A percentile compares a stretch with the other conserved stretches of the same genome.
Evolutionary conservation across 2,888 invertebrate genomes (phyloP).

Genomic region (Harmothoe impar): DNA sequence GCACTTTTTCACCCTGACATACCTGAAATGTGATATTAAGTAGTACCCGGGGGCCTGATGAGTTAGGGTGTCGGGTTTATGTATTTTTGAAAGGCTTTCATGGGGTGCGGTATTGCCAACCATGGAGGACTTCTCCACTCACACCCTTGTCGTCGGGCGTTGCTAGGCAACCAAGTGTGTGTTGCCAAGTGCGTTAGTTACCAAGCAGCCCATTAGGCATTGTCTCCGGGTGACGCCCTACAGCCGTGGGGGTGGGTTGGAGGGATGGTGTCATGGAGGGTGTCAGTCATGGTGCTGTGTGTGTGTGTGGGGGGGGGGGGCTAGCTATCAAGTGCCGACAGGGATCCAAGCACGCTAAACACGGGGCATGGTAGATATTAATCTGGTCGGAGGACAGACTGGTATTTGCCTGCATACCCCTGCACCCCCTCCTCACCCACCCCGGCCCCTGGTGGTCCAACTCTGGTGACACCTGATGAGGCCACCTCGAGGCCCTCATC

Average conservation of each 20-base stretch:
- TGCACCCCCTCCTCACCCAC: neutral
- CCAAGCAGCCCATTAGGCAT: neutral
- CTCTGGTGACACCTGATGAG: slow-evolving; percentile 19
- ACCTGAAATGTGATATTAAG: no score
- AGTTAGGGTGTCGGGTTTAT: no score
- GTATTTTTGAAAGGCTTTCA: no score
- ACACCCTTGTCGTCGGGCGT: neutral
- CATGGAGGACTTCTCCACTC: no score
- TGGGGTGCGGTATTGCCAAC: no score
- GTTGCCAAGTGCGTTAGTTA: neutral
- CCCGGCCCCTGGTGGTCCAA: neutral
- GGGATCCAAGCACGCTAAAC: neutral
- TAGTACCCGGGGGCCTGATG: no score
- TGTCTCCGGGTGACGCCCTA: neutral
- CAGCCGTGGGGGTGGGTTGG: neutral
- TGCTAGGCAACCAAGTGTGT: neutral
- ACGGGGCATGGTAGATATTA: neutral
- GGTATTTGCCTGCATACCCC: neutral
- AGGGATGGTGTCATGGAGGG: neutral
- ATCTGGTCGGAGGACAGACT: neutral
- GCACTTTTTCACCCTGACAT: no score
- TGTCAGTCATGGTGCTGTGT: neutral
- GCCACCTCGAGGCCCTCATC: neutral
- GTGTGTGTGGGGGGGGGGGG: neutral
- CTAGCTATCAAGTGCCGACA: neutral